Evolutionary conservation across 2,797 vertebrate genomes (phyloP).

Genomic region (Setipinna tenuifilis): DNA sequence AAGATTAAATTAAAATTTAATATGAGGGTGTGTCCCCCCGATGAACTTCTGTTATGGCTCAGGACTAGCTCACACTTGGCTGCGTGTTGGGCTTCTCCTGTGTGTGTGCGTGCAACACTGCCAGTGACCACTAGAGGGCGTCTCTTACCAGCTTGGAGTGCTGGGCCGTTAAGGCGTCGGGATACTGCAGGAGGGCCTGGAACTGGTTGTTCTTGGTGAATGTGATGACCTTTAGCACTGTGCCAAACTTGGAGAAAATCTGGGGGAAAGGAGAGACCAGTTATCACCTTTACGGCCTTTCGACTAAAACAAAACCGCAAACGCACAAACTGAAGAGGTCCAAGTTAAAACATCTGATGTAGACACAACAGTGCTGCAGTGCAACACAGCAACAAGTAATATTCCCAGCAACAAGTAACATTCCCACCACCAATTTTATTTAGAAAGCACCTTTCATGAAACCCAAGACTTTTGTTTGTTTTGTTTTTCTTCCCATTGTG

Average conservation of each 20-base stretch:
- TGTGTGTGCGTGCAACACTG: too few species aligned
- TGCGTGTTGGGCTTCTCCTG: too few species aligned
- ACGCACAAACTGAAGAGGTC: too few species aligned
- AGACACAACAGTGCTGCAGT: neutral
- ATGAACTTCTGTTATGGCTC: too few species aligned
- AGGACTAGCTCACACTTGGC: too few species aligned
- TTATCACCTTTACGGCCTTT: neutral
- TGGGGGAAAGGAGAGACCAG: slow-evolving; percentile 55
- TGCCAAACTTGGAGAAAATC: slow-evolving; percentile 97
- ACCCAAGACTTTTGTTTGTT: too few species aligned
- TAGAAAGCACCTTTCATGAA: too few species aligned
- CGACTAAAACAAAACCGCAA: neutral
- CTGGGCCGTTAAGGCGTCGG: slow-evolving; percentile 87
- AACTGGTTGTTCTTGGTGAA: slow-evolving; percentile 98
- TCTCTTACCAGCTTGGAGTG: slow-evolving; percentile 90
- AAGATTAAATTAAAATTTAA: too few species aligned
- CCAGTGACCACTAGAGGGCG: slow-evolving; percentile 34
- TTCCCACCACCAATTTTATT: neutral
- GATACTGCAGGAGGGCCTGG: slow-evolving; percentile 91
- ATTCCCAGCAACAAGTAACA: neutral
- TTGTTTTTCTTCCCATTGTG: too few species aligned
- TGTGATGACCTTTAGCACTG: slow-evolving; percentile 92
- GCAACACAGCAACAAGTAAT: neutral
- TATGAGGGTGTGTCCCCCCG: too few species aligned
- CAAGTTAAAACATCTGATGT: too few species aligned